Base-by-base conservation (phyloP, 2,113 vertebrate species). In the Pseudois nayaur region DNA sequence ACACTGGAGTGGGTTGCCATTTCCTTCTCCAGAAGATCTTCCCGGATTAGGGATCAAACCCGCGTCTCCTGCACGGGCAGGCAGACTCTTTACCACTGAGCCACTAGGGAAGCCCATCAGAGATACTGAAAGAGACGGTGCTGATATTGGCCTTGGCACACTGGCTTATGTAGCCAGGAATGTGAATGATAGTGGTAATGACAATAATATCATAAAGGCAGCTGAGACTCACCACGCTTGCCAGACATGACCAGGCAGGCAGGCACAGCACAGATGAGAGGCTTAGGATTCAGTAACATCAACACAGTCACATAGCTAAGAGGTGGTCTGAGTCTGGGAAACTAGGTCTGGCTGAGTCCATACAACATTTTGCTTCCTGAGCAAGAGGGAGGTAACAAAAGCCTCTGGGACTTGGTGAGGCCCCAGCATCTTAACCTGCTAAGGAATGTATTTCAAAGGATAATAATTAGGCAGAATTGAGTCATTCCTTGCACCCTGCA, bases 271-370 rank as follows among this genome's bases (percentile, higher is more conserved):
- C 76, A 83, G 21, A 27, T 3, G 15, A 85, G n/a, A 23, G 36
- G n/a, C n/a, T 1, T 10, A 74, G 29, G 55, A 13, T 15, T 90
- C 83, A 52, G 13, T 48, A 8, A 3, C 1, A 3, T 45, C 6
- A 14, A 15, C 12, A 16, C 2, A 43, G 50, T 45, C 1, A 0
- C 16, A 0, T 11, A 54, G 19, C 36, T 27, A 25, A 4, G n/a
- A 16, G 50, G 12, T 54, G 43, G 40, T 10, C 5, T 12, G 60
- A 86, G 43, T 52, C n/a, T 55, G 6, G 33, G 87, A 10, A 86
- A 48, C 29, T 0, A 5, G 84, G 25, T 5, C 91, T 57, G 36
- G 33, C 45, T 60, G 40, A 62, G 33, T 52, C 12, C 64, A 52
- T 2, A 27, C 16, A 50, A 43, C 23, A 40, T 23, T 60, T 55